Conservation (phyloP, 2,888 invertebrate species). For the Drosophila vallismaia region DNA sequence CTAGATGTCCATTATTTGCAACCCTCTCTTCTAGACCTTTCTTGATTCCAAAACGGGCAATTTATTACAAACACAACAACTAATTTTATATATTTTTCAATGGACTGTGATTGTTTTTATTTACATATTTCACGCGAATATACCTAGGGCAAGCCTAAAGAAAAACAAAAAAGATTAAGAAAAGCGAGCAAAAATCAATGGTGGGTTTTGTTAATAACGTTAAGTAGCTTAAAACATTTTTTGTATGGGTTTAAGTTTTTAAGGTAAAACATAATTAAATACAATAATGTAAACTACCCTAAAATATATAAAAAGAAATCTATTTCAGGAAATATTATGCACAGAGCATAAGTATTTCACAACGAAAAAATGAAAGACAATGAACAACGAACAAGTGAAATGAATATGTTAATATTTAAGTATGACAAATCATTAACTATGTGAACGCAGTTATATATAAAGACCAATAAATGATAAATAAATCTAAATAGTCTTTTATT, state of each 20-base stretch:
- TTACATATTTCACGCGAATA: conserved; percentile 59
- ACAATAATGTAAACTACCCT: conserved; percentile 65
- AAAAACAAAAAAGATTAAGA: conserved; percentile 42
- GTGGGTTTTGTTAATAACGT: conserved; percentile 69
- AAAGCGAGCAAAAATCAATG: conserved; percentile 53
- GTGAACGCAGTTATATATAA: conserved; percentile 57
- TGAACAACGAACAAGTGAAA: conserved; percentile 45
- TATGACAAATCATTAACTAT: conserved; percentile 40
- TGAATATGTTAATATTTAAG: conserved; percentile 55
- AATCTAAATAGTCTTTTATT: conserved; percentile 18
- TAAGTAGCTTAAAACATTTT: conserved; percentile 70
- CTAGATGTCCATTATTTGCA: conserved; percentile 47
- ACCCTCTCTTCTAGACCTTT: conserved; percentile 48
- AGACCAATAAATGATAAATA: conserved; percentile 62
- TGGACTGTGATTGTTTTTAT: conserved; percentile 77
- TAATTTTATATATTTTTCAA: conserved; percentile 73
- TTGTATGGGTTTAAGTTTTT: conserved; percentile 76
- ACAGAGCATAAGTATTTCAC: conserved; percentile 44
- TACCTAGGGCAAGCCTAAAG: conserved; percentile 49
- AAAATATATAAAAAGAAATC: conserved; percentile 37
- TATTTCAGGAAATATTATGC: conserved; percentile 45
- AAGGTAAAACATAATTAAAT: conserved; percentile 72
- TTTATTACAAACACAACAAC: conserved; percentile 45
- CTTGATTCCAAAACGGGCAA: conserved; percentile 38
- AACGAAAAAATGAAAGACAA: conserved; percentile 56